Evolutionary conservation across 1,140 invertebrate genomes (phyloP).

Genomic region (Drosophila sproati): DNA sequence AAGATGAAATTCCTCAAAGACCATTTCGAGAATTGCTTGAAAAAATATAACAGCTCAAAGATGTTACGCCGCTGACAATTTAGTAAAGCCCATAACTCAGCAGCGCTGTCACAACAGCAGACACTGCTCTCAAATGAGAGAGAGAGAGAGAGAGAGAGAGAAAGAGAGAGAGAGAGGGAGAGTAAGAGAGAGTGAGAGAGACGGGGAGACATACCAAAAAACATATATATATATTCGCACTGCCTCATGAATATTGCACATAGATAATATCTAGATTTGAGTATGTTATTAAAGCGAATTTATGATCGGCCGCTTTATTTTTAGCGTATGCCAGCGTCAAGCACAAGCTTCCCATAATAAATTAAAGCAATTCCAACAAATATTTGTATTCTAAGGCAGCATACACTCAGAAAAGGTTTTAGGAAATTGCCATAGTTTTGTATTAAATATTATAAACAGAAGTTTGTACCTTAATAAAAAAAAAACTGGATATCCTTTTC

Average conservation of each 20-base stretch:
- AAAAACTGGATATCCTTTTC: too few relatives aligned
- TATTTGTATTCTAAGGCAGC: too few relatives aligned
- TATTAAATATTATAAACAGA: too few relatives aligned
- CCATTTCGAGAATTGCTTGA: slow-evolving; percentile 1
- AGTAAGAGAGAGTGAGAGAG: too few relatives aligned
- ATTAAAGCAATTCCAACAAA: slow-evolving; percentile 20
- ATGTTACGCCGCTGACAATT: slow-evolving; percentile 42
- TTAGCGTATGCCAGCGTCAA: slow-evolving; percentile 19
- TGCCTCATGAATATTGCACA: slow-evolving; percentile 47
- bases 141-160: background rate
- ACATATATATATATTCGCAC: slow-evolving; percentile 19
- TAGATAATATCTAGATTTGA: slow-evolving; percentile 73
- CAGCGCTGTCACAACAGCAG: slow-evolving; percentile 7
- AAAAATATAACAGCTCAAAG: slow-evolving; percentile 17
- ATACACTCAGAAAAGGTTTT: too few relatives aligned
- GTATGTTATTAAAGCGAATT: slow-evolving; percentile 75
- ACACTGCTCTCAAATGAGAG: background rate
- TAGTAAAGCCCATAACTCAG: slow-evolving; percentile 41
- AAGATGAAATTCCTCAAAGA: background rate
- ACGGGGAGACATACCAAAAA: slow-evolving; percentile 15
- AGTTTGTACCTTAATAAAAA: too few relatives aligned
- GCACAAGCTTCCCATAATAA: slow-evolving; percentile 58
- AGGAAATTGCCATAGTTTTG: too few relatives aligned
- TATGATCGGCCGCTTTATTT: slow-evolving; percentile 48
- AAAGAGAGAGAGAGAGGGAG: too few relatives aligned